A percentile compares a stretch with the other conserved stretches of the same genome.
phyloP scores from a whole-genome alignment of 2,888 invertebrate species.

The Isotomurus palustris region DNA sequence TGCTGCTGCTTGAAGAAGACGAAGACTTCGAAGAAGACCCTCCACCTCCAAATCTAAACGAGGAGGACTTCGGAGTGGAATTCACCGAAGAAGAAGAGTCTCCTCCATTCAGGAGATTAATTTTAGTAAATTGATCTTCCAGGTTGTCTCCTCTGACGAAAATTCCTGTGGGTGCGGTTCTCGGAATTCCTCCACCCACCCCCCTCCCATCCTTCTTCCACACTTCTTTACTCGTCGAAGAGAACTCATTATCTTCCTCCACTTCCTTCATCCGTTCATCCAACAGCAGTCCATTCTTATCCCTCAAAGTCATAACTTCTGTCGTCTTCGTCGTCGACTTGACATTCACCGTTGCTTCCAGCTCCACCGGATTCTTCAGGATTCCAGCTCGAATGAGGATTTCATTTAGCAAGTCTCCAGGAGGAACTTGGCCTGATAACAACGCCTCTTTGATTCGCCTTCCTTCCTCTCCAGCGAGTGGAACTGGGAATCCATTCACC shows the following conservation, averaged over 20 bases:
- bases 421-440: conserved; percentile 57
- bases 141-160: conserved; percentile 5
- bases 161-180: conserved; percentile 3
- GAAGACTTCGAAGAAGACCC: not conserved
- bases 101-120: not conserved
- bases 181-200: not conserved
- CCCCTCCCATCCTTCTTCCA: conserved; percentile 35
- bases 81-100: too few relatives aligned
- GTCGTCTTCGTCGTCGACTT: conserved; percentile 66
- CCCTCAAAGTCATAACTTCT: conserved; percentile 64
- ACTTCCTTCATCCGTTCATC: conserved; percentile 66
- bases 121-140: conserved; percentile 21
- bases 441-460: conserved; percentile 64
- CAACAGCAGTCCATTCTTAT: conserved; percentile 61
- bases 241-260: conserved; percentile 66
- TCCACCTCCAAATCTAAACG: not conserved
- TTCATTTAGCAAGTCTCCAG: conserved; percentile 66
- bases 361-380: conserved; percentile 61
- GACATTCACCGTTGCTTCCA: conserved; percentile 67
- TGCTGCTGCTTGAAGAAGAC: too few relatives aligned
- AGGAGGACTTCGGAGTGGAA: too few relatives aligned
- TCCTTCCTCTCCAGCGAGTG: conserved; percentile 64
- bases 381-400: conserved; percentile 62
- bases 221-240: conserved; percentile 51
- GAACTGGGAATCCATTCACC: conserved; percentile 66